These are phyloP conservation scores for Dendrolimus houi DNA, from an alignment of 2,888 invertebrate species.

Conservation along the genomic window DNA sequence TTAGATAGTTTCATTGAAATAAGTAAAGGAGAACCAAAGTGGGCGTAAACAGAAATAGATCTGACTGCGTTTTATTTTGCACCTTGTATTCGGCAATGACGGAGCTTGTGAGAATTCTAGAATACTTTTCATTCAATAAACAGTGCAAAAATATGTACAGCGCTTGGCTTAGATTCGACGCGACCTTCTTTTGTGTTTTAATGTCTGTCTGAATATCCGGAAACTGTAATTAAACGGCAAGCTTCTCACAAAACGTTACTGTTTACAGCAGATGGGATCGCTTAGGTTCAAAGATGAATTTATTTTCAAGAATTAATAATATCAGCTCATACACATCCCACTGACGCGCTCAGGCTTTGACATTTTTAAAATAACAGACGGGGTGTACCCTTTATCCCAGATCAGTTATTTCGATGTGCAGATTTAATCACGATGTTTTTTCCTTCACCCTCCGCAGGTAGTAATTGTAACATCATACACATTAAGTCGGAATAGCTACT, in stretches of 20 bases:
- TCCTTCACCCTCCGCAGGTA: no score
- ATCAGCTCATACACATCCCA: no score
- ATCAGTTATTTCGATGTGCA: no score
- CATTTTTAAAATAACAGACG: no score
- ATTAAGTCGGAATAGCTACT: no score
- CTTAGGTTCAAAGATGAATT: neutral
- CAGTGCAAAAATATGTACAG: constrained; percentile 14
- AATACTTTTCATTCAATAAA: constrained; percentile 21
- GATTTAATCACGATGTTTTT: no score
- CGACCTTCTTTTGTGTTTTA: constrained; percentile 12
- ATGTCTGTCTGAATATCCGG: constrained; percentile 21
- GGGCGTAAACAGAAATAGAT: neutral
- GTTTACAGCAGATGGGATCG: neutral
- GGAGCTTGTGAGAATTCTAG: constrained; percentile 5
- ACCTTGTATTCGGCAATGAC: neutral
- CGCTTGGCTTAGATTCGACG: neutral
- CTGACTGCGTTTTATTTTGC: constrained; percentile 7
- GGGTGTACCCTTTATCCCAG: no score
- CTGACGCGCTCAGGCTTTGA: no score
- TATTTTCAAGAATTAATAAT: neutral
- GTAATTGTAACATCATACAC: no score
- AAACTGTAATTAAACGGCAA: constrained; percentile 33
- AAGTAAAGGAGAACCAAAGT: neutral
- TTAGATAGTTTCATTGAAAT: neutral
- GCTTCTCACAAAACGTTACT: constrained; percentile 6